A percentile compares a stretch with the other conserved stretches of the same genome.
phyloP scores from a whole-genome alignment of 2,113 vertebrate species.

The Gasterosteus aculeatus region DNA sequence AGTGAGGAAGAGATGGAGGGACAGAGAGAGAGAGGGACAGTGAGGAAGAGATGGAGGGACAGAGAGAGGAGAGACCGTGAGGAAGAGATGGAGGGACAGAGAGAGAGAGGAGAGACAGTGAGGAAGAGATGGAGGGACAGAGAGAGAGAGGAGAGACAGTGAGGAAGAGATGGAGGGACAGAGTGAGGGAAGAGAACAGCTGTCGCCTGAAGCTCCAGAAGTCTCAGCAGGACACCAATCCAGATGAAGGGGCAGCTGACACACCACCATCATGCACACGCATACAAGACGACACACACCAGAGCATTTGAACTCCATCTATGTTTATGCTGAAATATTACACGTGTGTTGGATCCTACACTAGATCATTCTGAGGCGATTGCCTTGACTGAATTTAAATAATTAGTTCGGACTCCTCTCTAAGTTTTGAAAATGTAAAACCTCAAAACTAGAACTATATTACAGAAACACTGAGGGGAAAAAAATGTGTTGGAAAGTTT shows the following conservation, averaged over 20 bases:
- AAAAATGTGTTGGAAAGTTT: too few species aligned
- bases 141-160: background rate
- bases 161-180: background rate
- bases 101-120: background rate
- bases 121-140: background rate
- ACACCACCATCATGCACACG: constrained; percentile 25
- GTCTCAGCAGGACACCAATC: constrained; percentile 43
- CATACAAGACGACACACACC: constrained; percentile 25
- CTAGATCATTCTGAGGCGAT: background rate
- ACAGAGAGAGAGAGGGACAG: background rate
- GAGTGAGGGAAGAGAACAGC: constrained; percentile 48
- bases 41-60: background rate
- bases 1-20: background rate
- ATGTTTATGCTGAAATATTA: background rate
- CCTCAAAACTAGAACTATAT: background rate
- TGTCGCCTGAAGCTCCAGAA: constrained; percentile 63
- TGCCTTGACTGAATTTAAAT: too few species aligned
- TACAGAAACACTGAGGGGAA: background rate
- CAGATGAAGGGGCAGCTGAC: constrained; percentile 47
- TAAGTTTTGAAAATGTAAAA: background rate
- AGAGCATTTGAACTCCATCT: background rate
- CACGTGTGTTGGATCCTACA: background rate
- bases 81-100: background rate
- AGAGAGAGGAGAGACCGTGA: background rate
- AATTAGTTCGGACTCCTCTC: too few species aligned